These are phyloP conservation scores for Hetaerina titia DNA, from an alignment of 2,888 invertebrate species.

Conservation along the genomic window DNA sequence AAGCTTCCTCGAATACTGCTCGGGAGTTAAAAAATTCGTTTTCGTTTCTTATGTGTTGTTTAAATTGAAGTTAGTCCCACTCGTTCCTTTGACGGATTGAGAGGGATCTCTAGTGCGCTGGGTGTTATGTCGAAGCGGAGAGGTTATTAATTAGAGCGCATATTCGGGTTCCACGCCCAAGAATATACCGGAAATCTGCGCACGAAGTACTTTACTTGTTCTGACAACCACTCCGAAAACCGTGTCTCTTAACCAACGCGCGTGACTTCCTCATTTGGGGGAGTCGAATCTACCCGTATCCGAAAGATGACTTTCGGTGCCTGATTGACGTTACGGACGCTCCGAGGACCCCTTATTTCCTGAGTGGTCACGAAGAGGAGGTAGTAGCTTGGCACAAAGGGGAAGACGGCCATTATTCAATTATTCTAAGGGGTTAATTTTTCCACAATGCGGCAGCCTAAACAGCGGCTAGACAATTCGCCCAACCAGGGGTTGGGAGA, in stretches of 20 bases:
- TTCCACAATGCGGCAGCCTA: background rate
- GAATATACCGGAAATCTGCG: too few relatives aligned
- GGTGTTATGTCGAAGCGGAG: background rate
- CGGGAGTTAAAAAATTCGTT: background rate
- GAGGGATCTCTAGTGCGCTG: background rate
- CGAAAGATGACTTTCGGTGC: background rate
- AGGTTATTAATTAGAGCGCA: too few relatives aligned
- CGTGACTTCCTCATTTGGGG: background rate
- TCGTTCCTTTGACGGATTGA: background rate
- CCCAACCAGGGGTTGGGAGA: background rate
- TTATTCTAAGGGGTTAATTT: background rate
- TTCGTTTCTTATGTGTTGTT: background rate
- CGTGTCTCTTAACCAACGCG: background rate
- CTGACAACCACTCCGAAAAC: background rate
- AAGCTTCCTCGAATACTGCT: too few relatives aligned
- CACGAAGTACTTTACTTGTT: background rate
- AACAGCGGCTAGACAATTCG: background rate
- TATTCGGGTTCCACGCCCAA: too few relatives aligned
- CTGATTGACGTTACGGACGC: background rate
- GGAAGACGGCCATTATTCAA: conserved; percentile 37
- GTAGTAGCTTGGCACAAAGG: background rate
- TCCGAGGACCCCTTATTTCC: background rate
- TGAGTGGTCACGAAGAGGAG: conserved; percentile 1
- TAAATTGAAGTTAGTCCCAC: background rate
- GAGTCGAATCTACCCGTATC: background rate